Evolutionary conservation across 2,797 vertebrate genomes (phyloP).

Genomic region (Lindbergichthys nudifrons): DNA sequence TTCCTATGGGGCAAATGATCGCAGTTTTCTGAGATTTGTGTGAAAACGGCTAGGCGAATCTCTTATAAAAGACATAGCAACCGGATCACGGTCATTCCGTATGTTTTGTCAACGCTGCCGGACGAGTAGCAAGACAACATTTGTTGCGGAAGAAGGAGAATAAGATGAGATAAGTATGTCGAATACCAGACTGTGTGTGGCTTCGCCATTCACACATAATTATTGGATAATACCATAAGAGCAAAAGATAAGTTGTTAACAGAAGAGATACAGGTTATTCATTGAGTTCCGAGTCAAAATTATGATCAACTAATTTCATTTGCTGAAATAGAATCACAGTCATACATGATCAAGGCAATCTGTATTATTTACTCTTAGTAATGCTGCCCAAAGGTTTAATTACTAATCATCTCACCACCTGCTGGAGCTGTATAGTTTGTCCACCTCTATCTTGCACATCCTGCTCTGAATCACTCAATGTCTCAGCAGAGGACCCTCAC

Average conservation of each 20-base stretch:
- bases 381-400: slow-evolving; percentile 19
- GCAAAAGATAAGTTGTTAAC: slow-evolving; percentile 40
- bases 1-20: too few species aligned
- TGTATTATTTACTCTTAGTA: slow-evolving; percentile 36
- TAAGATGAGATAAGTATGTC: too few species aligned
- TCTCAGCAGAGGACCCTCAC: slow-evolving; percentile 39
- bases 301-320: slow-evolving; percentile 41
- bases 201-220: too few species aligned
- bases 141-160: too few species aligned
- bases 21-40: too few species aligned
- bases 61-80: too few species aligned
- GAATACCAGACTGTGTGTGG: too few species aligned
- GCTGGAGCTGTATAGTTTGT: slow-evolving; percentile 26
- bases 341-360: slow-evolving; percentile 25
- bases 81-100: too few species aligned
- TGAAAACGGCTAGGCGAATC: too few species aligned
- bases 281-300: slow-evolving; percentile 35
- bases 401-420: slow-evolving; percentile 19
- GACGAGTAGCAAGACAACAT: too few species aligned
- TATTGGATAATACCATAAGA: neutral
- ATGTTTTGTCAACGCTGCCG: too few species aligned
- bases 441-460: slow-evolving; percentile 3
- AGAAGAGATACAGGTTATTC: slow-evolving; percentile 45
- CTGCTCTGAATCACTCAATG: slow-evolving; percentile 11
- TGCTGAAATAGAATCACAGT: slow-evolving; percentile 22